Evolutionary conservation across 2,888 invertebrate genomes (phyloP).

Genomic region (Drosophila affinis): DNA sequence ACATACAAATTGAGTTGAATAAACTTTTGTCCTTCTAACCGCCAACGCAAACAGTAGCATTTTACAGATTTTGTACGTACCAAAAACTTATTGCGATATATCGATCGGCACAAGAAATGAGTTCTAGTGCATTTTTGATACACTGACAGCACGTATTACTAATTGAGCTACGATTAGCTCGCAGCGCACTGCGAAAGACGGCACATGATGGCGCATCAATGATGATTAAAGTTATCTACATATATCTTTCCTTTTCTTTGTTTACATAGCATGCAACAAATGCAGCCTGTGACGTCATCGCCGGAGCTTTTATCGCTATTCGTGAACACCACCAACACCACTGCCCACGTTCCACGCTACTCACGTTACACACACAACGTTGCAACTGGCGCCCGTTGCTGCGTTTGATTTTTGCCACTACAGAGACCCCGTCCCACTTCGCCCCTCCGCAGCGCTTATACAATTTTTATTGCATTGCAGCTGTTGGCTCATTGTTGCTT

Average conservation of each 20-base stretch:
- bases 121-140: neutral
- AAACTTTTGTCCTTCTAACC: neutral
- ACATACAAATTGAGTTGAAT: neutral
- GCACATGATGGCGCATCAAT: neutral
- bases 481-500: constrained; percentile 58
- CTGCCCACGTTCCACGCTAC: constrained; percentile 1
- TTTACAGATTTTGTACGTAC: too few species aligned
- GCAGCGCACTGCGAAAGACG: neutral
- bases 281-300: constrained; percentile 69
- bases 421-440: neutral
- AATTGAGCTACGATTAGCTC: neutral
- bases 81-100: neutral
- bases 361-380: constrained; percentile 31
- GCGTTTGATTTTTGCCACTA: constrained; percentile 60
- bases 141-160: neutral
- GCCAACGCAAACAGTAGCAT: neutral
- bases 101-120: neutral
- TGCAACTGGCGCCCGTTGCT: constrained; percentile 21
- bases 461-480: constrained; percentile 63
- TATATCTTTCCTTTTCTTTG: neutral
- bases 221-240: neutral
- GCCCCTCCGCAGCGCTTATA: constrained; percentile 41
- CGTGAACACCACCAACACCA: constrained; percentile 23
- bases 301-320: constrained; percentile 55
- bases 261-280: constrained; percentile 66